Base-by-base conservation (phyloP, 1,140 invertebrate species). In the Epicauta chinensis region DNA sequence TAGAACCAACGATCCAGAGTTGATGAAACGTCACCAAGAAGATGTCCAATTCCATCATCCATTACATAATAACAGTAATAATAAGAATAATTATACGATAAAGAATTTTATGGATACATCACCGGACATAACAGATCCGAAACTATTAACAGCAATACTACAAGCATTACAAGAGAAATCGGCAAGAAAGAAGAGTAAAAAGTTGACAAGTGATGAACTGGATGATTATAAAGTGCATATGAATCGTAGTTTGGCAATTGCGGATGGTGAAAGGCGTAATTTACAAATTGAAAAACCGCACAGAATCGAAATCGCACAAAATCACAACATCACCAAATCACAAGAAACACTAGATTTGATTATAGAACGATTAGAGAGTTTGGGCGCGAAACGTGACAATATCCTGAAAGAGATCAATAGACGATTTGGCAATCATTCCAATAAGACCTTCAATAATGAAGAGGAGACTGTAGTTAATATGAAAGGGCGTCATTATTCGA, bases 331-430 rank as follows among this genome's bases (percentile, higher is more conserved):
- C 17, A 43, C 42, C 5, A 72, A 68, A 14, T 83, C 81, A 0
- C 73, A 68, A 6, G 81, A 84, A 65, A 68, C 82, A 0, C 76
- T 80, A 40, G 68, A 77, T 51, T 77, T 80, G 14, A 68, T 83
- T 2, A 58, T 82, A n/a, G 67, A 67, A 7, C 78, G 75, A 56
- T 64, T 84, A 5, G 70, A 72, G 42, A 71, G 67, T 0, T 59
- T 82, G 2, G 81, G 81, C 2, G 66, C 73, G 3, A 72, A 75
- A 37, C 78, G 80, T 0, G 73, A 73, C 43, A 60, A 66, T 13
- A 73, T 81, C 10, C 61, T 83, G 6, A 58, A 71, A 10, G 74
- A 62, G 53, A 61, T 83, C 2, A 73, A 74, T 42, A 46, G 67
- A 11, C 1, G 23, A 23, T 23, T 23, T 23, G 32, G 11, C 5